Conservation (phyloP, 2,888 invertebrate genomes). For the Noctuana brunneofusca region DNA sequence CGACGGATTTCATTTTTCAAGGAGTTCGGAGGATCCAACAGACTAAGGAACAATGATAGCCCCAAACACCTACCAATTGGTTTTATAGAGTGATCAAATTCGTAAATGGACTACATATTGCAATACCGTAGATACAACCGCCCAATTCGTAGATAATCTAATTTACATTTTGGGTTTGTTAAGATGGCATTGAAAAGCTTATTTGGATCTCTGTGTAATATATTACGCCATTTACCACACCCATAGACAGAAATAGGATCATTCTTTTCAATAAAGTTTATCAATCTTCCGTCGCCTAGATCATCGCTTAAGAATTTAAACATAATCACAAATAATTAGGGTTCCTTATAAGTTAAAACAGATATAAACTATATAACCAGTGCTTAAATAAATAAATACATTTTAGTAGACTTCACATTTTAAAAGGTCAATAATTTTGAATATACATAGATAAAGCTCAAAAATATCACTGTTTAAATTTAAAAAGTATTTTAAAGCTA, state of each 20-base stretch:
- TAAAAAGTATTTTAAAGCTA: too few species aligned
- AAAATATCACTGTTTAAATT: too few species aligned
- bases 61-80: slow-evolving; percentile 53
- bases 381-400: neutral
- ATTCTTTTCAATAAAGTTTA: slow-evolving; percentile 24
- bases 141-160: slow-evolving; percentile 68
- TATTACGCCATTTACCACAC: slow-evolving; percentile 56
- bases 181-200: slow-evolving; percentile 64
- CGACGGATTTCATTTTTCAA: slow-evolving; percentile 63
- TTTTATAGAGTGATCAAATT: slow-evolving; percentile 71
- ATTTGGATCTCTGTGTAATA: slow-evolving; percentile 65
- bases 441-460: too few species aligned
- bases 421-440: neutral
- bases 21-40: slow-evolving; percentile 46
- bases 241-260: slow-evolving; percentile 48
- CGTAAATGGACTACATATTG: slow-evolving; percentile 74
- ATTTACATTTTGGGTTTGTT: slow-evolving; percentile 66
- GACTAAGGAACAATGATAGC: slow-evolving; percentile 62
- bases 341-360: slow-evolving; percentile 2
- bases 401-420: neutral
- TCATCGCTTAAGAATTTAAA: slow-evolving; percentile 17
- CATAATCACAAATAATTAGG: slow-evolving; percentile 14
- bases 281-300: slow-evolving; percentile 17
- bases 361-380: neutral
- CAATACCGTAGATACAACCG: slow-evolving; percentile 56